phyloP scores from a whole-genome alignment of 2,888 invertebrate species.

The Aporophyla lueneburgensis region DNA sequence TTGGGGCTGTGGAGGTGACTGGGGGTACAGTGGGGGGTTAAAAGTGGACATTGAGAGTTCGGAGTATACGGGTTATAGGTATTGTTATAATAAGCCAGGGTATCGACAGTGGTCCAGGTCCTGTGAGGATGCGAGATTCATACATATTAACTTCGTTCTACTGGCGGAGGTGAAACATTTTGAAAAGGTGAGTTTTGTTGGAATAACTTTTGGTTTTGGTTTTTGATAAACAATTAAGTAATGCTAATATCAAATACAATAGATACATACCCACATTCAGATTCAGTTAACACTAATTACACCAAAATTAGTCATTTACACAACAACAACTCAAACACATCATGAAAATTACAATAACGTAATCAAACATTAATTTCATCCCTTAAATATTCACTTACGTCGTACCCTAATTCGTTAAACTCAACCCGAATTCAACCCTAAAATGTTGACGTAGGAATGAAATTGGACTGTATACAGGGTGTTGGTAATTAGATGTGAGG shows the following conservation, averaged over 20 bases:
- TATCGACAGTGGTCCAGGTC: conserved; percentile 84
- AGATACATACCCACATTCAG: not conserved
- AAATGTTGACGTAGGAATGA: conserved; percentile 36
- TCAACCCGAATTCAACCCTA: conserved; percentile 45
- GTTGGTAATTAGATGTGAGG: conserved; percentile 58
- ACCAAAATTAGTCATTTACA: conserved; percentile 40
- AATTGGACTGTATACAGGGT: conserved; percentile 30
- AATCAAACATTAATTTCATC: conserved; percentile 63
- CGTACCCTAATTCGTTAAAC: conserved; percentile 17
- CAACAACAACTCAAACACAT: conserved; percentile 45
- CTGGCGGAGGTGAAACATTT: conserved; percentile 92
- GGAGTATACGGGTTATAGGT: conserved; percentile 89
- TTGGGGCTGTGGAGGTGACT: conserved; percentile 87
- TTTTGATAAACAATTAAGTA: not conserved
- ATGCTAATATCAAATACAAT: not conserved
- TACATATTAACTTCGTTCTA: conserved; percentile 92
- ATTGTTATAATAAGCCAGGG: conserved; percentile 84
- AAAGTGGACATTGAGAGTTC: conserved; percentile 86
- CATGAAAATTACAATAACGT: conserved; percentile 58
- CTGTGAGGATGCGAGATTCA: conserved; percentile 92
- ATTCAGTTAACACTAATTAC: conserved; percentile 15
- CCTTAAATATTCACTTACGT: conserved; percentile 57
- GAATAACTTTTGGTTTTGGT: not conserved
- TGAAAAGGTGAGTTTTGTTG: conserved; percentile 91
- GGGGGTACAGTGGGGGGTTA: conserved; percentile 84